Evolutionary conservation across 2,797 vertebrate genomes (phyloP).

Genomic region (Botia almorhae): DNA sequence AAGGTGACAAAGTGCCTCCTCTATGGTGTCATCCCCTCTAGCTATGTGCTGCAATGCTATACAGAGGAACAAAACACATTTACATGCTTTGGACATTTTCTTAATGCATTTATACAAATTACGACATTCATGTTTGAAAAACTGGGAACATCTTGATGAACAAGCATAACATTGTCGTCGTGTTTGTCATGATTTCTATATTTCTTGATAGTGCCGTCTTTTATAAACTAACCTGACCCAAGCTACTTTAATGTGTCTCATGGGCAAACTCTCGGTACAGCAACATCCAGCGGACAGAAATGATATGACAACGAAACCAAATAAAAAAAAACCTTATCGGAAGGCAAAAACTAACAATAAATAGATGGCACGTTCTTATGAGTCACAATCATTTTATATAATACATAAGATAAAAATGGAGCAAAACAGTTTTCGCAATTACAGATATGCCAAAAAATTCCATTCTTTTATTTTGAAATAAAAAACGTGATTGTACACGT

Average conservation of each 20-base stretch:
- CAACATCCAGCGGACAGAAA: neutral
- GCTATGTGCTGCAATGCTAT: slow-evolving; percentile 33
- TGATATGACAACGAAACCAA: neutral
- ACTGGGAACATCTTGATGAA: neutral
- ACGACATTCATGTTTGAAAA: neutral
- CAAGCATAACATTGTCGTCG: neutral
- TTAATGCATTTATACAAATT: neutral
- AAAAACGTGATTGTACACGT: too few relatives aligned
- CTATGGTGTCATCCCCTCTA: slow-evolving; percentile 35
- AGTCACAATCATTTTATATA: too few relatives aligned
- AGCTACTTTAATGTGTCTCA: neutral
- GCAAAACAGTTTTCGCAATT: too few relatives aligned
- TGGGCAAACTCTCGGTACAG: too few relatives aligned
- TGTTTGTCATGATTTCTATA: neutral
- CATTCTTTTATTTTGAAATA: too few relatives aligned
- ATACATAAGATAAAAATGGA: too few relatives aligned
- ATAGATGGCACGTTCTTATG: too few relatives aligned
- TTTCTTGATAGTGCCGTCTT: too few relatives aligned
- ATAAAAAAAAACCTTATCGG: neutral
- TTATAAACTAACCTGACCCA: too few relatives aligned
- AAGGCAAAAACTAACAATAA: neutral
- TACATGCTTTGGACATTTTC: slow-evolving; percentile 4
- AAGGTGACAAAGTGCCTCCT: slow-evolving; percentile 47
- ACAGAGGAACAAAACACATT: slow-evolving; percentile 8
- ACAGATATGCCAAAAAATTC: too few relatives aligned